These are phyloP conservation scores for Stegodyphus dumicola DNA, from an alignment of 1,140 invertebrate species.

Conservation along the genomic window DNA sequence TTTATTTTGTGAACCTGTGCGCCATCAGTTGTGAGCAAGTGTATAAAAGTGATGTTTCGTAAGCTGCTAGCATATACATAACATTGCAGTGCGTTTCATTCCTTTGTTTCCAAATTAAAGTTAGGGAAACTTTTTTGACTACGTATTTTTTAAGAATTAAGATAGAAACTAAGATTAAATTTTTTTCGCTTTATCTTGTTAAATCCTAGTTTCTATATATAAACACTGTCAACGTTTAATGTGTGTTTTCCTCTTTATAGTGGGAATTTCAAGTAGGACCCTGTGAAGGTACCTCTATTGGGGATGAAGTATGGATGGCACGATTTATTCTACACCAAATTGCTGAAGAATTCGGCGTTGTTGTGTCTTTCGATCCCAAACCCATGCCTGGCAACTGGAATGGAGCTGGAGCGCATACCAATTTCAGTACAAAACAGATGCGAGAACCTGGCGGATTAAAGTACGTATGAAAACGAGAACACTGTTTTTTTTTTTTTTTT, in stretches of 20 bases:
- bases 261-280: slow-evolving; percentile 75
- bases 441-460: slow-evolving; percentile 82
- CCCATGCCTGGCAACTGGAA: slow-evolving; percentile 88
- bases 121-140: too few relatives aligned
- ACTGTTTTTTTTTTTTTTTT: too few relatives aligned
- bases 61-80: too few relatives aligned
- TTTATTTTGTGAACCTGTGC: too few relatives aligned
- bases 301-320: slow-evolving; percentile 92
- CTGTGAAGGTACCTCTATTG: slow-evolving; percentile 82
- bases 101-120: too few relatives aligned
- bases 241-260: not conserved
- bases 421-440: slow-evolving; percentile 92
- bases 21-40: too few relatives aligned
- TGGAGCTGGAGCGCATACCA: slow-evolving; percentile 87
- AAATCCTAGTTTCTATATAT: too few relatives aligned
- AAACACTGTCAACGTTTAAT: not conserved
- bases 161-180: too few relatives aligned
- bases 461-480: slow-evolving; percentile 65
- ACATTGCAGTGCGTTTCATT: too few relatives aligned
- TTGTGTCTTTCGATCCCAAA: slow-evolving; percentile 89
- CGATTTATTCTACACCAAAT: slow-evolving; percentile 85
- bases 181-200: too few relatives aligned
- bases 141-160: too few relatives aligned
- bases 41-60: too few relatives aligned
- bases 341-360: slow-evolving; percentile 91